Evolutionary conservation across 2,797 vertebrate genomes (phyloP).

Genomic region (Bryconaethiops microstoma): DNA sequence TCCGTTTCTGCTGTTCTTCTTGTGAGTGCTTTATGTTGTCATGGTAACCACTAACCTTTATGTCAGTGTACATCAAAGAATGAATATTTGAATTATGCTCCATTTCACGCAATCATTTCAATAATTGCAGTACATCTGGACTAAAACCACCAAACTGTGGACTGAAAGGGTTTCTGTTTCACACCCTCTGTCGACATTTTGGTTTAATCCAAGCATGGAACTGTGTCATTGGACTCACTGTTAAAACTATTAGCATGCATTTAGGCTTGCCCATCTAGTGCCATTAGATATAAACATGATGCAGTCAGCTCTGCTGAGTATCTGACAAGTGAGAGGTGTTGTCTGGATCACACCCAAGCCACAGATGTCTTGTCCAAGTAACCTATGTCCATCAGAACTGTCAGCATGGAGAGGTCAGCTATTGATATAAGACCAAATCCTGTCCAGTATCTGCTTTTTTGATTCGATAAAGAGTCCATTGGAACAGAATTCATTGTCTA

Average conservation of each 20-base stretch:
- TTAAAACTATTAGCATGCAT: not conserved
- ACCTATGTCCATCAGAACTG: conserved; percentile 54
- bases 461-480: conserved; percentile 61
- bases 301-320: conserved; percentile 30
- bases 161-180: not conserved
- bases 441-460: conserved; percentile 45
- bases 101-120: not conserved
- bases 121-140: not conserved
- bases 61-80: not conserved
- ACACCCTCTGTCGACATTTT: not conserved
- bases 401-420: conserved; percentile 40
- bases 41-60: not conserved
- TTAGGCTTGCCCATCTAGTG: conserved; percentile 9
- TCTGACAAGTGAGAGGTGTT: conserved; percentile 20
- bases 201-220: not conserved
- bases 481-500: conserved; percentile 55
- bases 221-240: not conserved
- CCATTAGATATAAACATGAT: conserved; percentile 4
- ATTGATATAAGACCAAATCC: conserved; percentile 30
- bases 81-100: not conserved
- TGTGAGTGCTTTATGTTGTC: not conserved
- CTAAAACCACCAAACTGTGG: not conserved
- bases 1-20: not conserved
- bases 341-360: conserved; percentile 15
- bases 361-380: conserved; percentile 25